Base-by-base conservation (phyloP, 2,888 invertebrate genomes). In the Himalopsyche tibetana region DNA sequence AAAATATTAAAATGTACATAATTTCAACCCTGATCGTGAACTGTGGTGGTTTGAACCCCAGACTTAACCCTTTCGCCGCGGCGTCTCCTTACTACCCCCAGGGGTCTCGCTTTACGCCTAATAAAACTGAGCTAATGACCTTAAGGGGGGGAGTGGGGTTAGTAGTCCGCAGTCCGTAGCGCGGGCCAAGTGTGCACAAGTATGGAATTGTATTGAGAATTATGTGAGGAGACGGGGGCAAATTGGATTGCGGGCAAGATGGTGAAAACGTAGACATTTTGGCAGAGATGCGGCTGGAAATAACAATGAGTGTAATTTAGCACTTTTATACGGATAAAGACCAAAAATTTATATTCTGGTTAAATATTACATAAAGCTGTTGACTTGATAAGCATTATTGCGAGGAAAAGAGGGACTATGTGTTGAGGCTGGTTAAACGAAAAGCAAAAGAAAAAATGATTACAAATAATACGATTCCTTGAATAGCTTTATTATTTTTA, bases 91-190 rank as follows among this genome's bases (percentile, higher is more conserved):
- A 74, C 74, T 74, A 36, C 74, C 74, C 74, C 74, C 74, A 74
- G 36, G 74, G 74, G 74, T 74, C 74, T 74, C 74, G 74, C 74
- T 74, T 74, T 74, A 74, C 74, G 74, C 74, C 74, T 74, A 74
- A 74, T 74, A 74, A 74, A 74, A 74, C 74, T 74, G 74, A 74
- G 74, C 74, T 74, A 74, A 74, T 74, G 74, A 74, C 74, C 74
- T 74, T 28, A 74, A 74, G 74, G 74, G 74, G 74, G 28, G 28
- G 19, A 36, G 15, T 36, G 51, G 51, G 51, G 51, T 15, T 15
- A 15, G 51, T 51, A 51, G 51, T 51, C 51, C 51, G 51, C 51
- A 51, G 51, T 51, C 51, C 51, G 51, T 51, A 51, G 51, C 51
- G 51, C 74, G 15, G 15, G 28, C 28, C 28, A 15, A 28, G 28